phyloP scores from a whole-genome alignment of 2,113 vertebrate genomes.

The Nansenia antarctica region DNA sequence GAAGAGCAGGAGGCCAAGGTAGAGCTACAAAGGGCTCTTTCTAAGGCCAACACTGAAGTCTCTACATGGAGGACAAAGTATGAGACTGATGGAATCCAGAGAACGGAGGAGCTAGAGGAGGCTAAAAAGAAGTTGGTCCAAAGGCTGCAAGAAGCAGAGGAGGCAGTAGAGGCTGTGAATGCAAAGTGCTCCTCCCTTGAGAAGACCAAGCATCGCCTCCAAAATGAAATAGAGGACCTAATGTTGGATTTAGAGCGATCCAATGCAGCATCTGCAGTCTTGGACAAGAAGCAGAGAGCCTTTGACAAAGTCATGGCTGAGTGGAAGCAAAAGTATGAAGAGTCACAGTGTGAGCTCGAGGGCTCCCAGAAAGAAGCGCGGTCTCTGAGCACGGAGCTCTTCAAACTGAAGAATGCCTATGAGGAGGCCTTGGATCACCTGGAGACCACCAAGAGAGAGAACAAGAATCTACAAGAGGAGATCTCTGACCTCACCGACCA shows the following conservation, averaged over 20 bases:
- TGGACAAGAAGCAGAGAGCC: constrained; percentile 92
- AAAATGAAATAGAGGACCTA: constrained; percentile 92
- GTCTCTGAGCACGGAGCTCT: constrained; percentile 88
- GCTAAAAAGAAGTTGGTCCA: constrained; percentile 95
- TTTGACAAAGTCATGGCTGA: constrained; percentile 91
- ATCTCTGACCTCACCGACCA: constrained; percentile 87
- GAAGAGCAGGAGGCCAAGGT: constrained; percentile 87
- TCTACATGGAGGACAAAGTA: constrained; percentile 89
- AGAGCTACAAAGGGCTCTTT: constrained; percentile 81
- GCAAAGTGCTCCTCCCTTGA: constrained; percentile 93
- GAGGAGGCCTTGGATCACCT: constrained; percentile 91
- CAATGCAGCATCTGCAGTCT: constrained; percentile 74
- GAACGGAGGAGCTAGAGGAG: constrained; percentile 89
- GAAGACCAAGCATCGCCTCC: constrained; percentile 93
- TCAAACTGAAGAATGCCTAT: constrained; percentile 90
- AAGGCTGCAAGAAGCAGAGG: constrained; percentile 85
- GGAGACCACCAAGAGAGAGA: constrained; percentile 65
- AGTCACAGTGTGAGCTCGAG: constrained; percentile 90
- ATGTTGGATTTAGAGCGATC: constrained; percentile 87
- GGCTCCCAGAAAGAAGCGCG: constrained; percentile 89
- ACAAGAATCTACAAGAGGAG: constrained; percentile 81
- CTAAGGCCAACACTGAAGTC: constrained; percentile 84
- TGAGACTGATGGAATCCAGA: constrained; percentile 90
- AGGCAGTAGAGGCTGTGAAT: constrained; percentile 88
- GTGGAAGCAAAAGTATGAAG: constrained; percentile 95